Evolutionary conservation across 1,140 invertebrate species (phyloP).

Genomic region (Bathynomus jamesi): DNA sequence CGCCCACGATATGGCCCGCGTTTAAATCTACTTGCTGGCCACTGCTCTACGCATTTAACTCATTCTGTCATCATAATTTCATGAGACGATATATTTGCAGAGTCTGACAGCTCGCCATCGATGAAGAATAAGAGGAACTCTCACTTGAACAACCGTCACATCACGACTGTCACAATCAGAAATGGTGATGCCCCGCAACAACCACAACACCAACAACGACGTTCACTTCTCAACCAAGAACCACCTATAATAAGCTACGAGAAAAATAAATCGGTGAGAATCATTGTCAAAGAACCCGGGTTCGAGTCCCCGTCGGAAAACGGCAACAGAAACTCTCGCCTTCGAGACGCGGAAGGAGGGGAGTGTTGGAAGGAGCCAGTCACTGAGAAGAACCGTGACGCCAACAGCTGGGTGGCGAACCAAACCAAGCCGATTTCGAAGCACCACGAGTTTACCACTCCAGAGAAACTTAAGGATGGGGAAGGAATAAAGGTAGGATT

Average conservation of each 20-base stretch:
- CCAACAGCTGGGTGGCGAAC: neutral
- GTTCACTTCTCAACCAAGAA: neutral
- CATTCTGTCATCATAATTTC: no score
- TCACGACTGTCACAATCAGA: neutral
- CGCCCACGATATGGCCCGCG: no score
- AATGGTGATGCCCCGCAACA: neutral
- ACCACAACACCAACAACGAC: neutral
- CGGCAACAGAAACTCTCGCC: neutral
- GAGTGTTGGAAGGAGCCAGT: neutral
- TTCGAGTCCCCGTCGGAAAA: neutral
- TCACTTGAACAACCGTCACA: neutral
- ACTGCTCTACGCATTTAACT: no score
- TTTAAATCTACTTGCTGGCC: no score
- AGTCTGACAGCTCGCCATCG: neutral
- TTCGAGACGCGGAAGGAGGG: neutral
- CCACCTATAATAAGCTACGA: neutral
- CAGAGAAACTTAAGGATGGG: neutral
- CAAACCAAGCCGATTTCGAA: neutral
- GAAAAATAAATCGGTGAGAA: neutral
- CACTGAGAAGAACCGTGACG: neutral
- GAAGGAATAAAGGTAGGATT: neutral
- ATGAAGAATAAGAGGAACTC: neutral
- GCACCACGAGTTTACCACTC: neutral
- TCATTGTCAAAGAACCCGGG: neutral
- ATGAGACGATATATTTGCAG: neutral